A percentile compares a stretch with the other conserved stretches of the same genome.
Evolutionary conservation across 2,797 vertebrate species (phyloP).

Genomic region (Lateolabrax maculatus): DNA sequence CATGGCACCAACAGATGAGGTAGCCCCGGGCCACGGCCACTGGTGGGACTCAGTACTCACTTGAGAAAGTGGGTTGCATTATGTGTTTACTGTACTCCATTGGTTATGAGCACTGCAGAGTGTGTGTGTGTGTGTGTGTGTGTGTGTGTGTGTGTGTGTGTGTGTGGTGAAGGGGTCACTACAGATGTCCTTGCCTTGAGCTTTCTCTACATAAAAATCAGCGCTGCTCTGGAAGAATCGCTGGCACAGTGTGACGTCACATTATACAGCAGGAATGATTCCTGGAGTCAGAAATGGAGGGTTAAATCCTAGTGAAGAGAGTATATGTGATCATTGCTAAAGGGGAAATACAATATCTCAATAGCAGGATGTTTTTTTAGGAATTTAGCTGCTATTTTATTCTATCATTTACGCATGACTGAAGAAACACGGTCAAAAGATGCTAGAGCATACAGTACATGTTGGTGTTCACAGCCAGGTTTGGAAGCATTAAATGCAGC

Average conservation of each 20-base stretch:
- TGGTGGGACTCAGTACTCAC: conserved; percentile 56
- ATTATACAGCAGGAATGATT: conserved; percentile 26
- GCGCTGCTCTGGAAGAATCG: conserved; percentile 52
- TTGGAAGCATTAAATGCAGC: not conserved
- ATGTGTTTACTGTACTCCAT: conserved; percentile 54
- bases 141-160: conserved; percentile 26
- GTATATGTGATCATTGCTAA: not conserved
- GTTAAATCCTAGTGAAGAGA: conserved; percentile 16
- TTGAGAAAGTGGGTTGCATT: conserved; percentile 59
- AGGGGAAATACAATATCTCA: too few species aligned
- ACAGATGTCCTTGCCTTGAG: conserved; percentile 80
- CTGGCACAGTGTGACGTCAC: conserved; percentile 59
- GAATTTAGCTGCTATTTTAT: not conserved
- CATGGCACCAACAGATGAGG: conserved; percentile 58
- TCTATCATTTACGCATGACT: not conserved
- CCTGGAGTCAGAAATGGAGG: conserved; percentile 34
- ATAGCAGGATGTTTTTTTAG: not conserved
- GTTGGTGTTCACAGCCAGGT: not conserved
- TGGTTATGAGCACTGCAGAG: conserved; percentile 42
- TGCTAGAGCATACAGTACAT: not conserved
- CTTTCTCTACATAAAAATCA: conserved; percentile 70
- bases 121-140: conserved; percentile 36
- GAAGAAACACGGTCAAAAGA: not conserved
- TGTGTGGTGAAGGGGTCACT: conserved; percentile 39
- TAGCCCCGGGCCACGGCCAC: conserved; percentile 62